A percentile compares a stretch with the other conserved stretches of the same genome.
These are phyloP conservation scores for Brachionichthys hirsutus DNA, from an alignment of 2,113 vertebrate species.

Conservation along the genomic window DNA sequence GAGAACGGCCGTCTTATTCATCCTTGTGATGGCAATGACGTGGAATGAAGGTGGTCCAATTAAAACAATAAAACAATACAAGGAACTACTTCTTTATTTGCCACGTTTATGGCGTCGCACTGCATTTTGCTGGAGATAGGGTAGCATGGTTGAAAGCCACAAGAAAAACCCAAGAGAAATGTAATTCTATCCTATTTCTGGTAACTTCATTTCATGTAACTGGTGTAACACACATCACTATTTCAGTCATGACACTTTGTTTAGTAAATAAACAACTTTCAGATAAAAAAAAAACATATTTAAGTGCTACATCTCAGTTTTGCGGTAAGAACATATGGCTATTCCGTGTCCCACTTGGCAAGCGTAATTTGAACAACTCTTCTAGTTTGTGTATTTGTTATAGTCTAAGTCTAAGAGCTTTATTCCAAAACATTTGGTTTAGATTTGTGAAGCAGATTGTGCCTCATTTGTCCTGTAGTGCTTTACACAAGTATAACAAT, in stretches of 20 bases:
- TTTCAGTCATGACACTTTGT: constrained; percentile 23
- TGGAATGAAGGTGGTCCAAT: no score
- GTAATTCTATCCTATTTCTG: no score
- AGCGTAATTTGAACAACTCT: constrained; percentile 15
- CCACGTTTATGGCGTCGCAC: no score
- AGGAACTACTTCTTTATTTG: no score
- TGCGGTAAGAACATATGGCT: constrained; percentile 18
- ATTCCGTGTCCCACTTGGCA: constrained; percentile 17
- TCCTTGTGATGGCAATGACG: no score
- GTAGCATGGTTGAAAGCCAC: no score
- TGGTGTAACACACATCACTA: constrained; percentile 1
- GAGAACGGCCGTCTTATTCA: no score
- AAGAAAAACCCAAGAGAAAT: no score
- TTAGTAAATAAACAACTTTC: constrained; percentile 4
- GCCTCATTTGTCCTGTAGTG: constrained; percentile 42
- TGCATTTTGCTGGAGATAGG: no score
- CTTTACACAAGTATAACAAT: constrained; percentile 44
- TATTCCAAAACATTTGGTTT: constrained; percentile 44
- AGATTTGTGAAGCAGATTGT: constrained; percentile 42
- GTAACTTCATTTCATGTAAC: no score
- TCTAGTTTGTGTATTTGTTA: constrained; percentile 14
- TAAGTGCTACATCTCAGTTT: constrained; percentile 11
- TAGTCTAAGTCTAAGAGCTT: constrained; percentile 13
- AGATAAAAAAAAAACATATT: constrained; percentile 9
- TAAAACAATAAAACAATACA: no score